A percentile compares a stretch with the other conserved stretches of the same genome.
phyloP scores from a whole-genome alignment of 2,888 invertebrate species.

The Parnassius orleans region DNA sequence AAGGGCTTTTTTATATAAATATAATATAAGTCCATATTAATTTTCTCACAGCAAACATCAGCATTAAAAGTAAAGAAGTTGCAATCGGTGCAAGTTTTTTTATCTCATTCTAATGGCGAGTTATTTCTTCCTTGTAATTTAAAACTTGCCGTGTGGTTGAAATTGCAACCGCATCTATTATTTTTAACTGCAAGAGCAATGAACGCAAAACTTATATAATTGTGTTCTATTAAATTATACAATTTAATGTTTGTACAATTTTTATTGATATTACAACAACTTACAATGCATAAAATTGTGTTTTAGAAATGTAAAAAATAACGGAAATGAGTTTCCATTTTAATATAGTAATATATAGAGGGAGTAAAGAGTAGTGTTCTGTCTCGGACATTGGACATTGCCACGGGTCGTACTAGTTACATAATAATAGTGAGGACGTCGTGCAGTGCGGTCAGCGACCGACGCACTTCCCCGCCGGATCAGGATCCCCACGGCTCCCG shows the following conservation, averaged over 20 bases:
- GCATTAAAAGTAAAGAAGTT: conserved; percentile 20
- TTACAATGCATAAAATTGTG: too few relatives aligned
- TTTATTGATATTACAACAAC: too few relatives aligned
- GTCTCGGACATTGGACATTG: conserved; percentile 13
- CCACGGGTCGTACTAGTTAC: conserved; percentile 48
- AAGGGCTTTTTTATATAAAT: too few relatives aligned
- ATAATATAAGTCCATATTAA: neutral
- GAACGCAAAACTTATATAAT: conserved; percentile 16
- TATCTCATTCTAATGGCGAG: conserved; percentile 41
- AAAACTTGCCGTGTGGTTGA: conserved; percentile 46
- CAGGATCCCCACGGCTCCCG: conserved; percentile 46
- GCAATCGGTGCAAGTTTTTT: conserved; percentile 24
- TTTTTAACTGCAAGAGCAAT: conserved; percentile 40
- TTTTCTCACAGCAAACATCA: conserved; percentile 6
- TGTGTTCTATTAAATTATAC: conserved; percentile 10
- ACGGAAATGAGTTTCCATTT: too few relatives aligned
- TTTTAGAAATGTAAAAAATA: too few relatives aligned
- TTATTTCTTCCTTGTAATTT: conserved; percentile 51
- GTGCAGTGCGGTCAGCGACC: conserved; percentile 58
- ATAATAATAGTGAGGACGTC: conserved; percentile 61
- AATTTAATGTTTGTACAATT: too few relatives aligned
- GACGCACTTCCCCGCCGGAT: conserved; percentile 33
- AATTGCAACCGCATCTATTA: conserved; percentile 52
- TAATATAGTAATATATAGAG: too few relatives aligned
- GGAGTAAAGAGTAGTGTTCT: too few relatives aligned